Base-by-base conservation (phyloP, 2,888 invertebrate genomes). In the Zootermopsis nevadensis region DNA sequence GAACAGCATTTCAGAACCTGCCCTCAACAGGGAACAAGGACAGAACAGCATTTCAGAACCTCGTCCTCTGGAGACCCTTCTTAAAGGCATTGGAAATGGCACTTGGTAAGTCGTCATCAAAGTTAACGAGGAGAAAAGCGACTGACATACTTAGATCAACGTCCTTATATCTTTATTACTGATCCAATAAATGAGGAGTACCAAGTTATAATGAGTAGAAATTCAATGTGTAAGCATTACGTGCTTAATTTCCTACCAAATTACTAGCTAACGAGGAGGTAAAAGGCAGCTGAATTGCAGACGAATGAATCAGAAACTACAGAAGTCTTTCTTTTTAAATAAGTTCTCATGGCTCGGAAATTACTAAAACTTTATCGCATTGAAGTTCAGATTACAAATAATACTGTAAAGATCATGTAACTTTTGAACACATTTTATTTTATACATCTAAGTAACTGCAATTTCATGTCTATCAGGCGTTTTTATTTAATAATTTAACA, bases 161-260 rank as follows among this genome's bases (percentile, higher is more conserved):
- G n/a, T 30, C 27, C 74, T 74, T 15, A n/a, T 24, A 74, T 74
- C 74, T 74, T 74, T 74, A 74, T 42, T 42, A 74, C 74, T 38
- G 74, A 74, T 74, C 42, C 38, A 74, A 74, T 74, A 74, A 74
- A 74, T 74, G 38, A 38, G 38, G 38, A 6, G 38, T 74, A 74
- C n/a, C 38, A 74, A 74, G 42, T 74, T 74, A 74, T 74, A 74
- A 74, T 74, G 74, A 74, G 38, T n/a, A 33, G 42, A 74, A 38
- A 42, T 42, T 74, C 74, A 72, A 72, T 35, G 72, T 38, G 74
- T 74, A 74, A 74, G 74, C 74, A 74, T 42, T 74, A 42, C 74
- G 74, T 74, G 74, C 74, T 38, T 74, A 74, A 42, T 42, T 38
- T 69, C 69, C 69, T 69, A 31, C 19, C 69, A 69, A 69, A 69